Evolutionary conservation across 2,113 vertebrate genomes (phyloP).

Genomic region (Phaethon lepturus): DNA sequence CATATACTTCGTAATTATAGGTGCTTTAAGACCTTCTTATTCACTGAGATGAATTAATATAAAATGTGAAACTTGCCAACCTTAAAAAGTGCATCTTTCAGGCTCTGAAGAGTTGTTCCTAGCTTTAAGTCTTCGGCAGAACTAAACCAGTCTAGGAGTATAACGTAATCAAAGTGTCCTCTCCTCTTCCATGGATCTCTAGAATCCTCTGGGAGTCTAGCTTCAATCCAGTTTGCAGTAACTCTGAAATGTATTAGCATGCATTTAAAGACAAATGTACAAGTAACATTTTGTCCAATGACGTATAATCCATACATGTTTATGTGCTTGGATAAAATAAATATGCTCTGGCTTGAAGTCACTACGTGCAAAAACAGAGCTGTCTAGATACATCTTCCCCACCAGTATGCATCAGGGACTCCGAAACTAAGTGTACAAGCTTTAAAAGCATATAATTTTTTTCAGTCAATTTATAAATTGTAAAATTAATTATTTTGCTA

Average conservation of each 20-base stretch:
- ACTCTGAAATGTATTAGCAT: conserved; percentile 79
- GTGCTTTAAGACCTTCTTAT: not conserved
- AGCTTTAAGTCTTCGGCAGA: conserved; percentile 85
- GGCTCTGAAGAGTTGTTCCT: conserved; percentile 91
- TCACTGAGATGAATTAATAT: not conserved
- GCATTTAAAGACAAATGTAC: not conserved
- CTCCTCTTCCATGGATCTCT: conserved; percentile 87
- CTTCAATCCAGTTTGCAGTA: conserved; percentile 90
- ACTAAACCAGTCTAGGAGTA: conserved; percentile 96
- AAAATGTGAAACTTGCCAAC: conserved; percentile 70
- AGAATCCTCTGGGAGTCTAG: conserved; percentile 87
- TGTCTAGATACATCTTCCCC: not conserved
- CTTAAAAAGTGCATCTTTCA: conserved; percentile 97
- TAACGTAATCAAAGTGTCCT: conserved; percentile 86
- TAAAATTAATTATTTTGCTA: not conserved
- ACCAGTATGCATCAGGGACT: not conserved
- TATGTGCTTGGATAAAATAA: not conserved
- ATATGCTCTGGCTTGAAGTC: not conserved
- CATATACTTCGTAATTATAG: not conserved
- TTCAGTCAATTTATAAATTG: not conserved
- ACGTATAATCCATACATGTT: not conserved
- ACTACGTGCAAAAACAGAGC: not conserved
- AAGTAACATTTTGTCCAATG: not conserved
- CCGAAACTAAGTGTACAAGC: not conserved
- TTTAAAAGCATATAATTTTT: not conserved